Base-by-base conservation (phyloP, 1,140 invertebrate genomes). In the Hetaerina americana region DNA sequence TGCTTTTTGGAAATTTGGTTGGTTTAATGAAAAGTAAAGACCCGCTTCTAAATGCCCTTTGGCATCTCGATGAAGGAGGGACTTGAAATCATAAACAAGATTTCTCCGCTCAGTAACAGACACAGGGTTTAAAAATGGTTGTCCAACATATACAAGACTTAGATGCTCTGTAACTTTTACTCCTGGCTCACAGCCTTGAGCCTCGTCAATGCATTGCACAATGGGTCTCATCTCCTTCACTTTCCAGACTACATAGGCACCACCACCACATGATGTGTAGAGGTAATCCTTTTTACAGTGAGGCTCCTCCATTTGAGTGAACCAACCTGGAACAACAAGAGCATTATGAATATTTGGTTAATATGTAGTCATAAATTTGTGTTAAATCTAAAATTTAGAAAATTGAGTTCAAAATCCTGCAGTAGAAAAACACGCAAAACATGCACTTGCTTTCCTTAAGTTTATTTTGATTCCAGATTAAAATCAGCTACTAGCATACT, bases 101-200 rank as follows among this genome's bases (percentile, higher is more conserved):
- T 96, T 95, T 75, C 94, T 86, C 72, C 93, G 87, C 80, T 96
- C 93, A 0, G 93, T 93, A 26, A 95, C 90, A 79, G 92, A 88
- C 67, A 95, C 86, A 57, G 90, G 89, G 76, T 90, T 92, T 66
- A 90, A 80, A 81, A 93, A 96, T 24, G 91, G 90, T 75, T 87
- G 84, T 27, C 87, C 88, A 57, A 91, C 85, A 78, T 91, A 95
- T 73, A 95, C 87, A 10, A 95, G 82, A 69, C 88, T 92, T 1
- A 57, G 22, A 57, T 57, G 40, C 10, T 72, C 27, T n/a, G 83
- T 85, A 26, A 78, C 76, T 22, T 73, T 76, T 27, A 79, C 76
- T 77, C 86, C 83, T 22, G 68, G 68, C 15, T 71, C 66, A 57
- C 22, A 18, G 15, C 40, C 40, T 57, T 57, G 40, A n/a, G 28